Evolutionary conservation across 2,113 vertebrate genomes (phyloP).

Genomic region (Orcinus orca): DNA sequence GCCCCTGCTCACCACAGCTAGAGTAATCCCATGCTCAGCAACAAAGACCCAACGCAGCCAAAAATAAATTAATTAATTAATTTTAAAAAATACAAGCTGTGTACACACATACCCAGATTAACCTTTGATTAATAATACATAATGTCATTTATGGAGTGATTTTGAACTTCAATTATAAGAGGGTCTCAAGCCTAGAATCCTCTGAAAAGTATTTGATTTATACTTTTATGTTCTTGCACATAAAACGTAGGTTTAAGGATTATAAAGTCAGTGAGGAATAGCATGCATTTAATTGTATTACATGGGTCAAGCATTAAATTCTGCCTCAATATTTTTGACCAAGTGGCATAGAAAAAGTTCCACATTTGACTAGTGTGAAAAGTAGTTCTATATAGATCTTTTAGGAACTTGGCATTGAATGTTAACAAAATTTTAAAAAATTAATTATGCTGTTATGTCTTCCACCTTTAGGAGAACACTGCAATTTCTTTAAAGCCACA

Average conservation of each 20-base stretch:
- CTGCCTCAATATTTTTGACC: background rate
- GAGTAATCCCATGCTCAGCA: no score
- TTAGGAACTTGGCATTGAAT: background rate
- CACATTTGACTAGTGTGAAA: background rate
- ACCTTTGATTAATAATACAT: constrained; percentile 6
- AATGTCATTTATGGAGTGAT: background rate
- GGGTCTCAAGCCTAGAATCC: background rate
- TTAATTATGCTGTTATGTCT: background rate
- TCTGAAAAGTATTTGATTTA: background rate
- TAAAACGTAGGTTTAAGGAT: background rate
- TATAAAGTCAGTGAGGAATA: background rate
- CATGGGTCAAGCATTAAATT: background rate
- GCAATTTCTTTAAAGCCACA: background rate
- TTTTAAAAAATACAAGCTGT: background rate
- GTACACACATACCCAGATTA: background rate
- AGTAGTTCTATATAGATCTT: background rate
- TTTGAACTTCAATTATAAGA: background rate
- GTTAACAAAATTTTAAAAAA: background rate
- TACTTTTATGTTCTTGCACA: background rate
- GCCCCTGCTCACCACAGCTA: no score
- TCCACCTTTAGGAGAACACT: background rate
- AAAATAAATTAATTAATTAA: no score
- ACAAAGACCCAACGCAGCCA: no score
- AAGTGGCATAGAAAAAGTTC: background rate
- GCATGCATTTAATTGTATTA: background rate